Conservation (phyloP, 2,888 invertebrate genomes). For the Argyresthia albistria region DNA sequence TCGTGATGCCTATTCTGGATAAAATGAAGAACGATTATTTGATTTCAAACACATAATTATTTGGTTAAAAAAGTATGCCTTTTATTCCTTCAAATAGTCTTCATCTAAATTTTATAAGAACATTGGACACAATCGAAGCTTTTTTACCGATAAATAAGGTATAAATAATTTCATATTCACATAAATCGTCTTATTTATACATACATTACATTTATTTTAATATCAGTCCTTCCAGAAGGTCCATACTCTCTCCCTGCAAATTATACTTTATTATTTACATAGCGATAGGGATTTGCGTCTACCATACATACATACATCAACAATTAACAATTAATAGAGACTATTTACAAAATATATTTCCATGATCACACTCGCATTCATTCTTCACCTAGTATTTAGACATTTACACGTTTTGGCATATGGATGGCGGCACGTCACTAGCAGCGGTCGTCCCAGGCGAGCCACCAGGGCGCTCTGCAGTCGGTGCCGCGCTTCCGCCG, state of each 20-base stretch:
- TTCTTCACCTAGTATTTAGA: conserved; percentile 46
- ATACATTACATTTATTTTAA: conserved; percentile 71
- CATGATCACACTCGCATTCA: conserved; percentile 45
- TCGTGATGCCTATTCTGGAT: no score
- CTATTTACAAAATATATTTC: conserved; percentile 70
- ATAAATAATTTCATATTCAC: conserved; percentile 73
- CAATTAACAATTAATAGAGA: conserved; percentile 72
- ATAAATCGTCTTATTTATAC: conserved; percentile 70
- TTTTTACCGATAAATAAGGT: conserved; percentile 72
- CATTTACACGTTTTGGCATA: conserved; percentile 63
- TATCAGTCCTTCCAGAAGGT: conserved; percentile 74
- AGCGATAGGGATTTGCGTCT: conserved; percentile 71
- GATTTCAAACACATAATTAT: conserved; percentile 32
- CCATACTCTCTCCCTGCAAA: conserved; percentile 70
- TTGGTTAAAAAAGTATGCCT: conserved; percentile 73
- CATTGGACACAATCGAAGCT: conserved; percentile 73
- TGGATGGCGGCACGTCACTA: conserved; percentile 65
- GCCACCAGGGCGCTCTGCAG: conserved; percentile 63
- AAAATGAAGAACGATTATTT: no score
- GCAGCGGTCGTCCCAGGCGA: conserved; percentile 56
- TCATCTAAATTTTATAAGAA: conserved; percentile 73
- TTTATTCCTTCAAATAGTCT: conserved; percentile 72
- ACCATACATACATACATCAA: conserved; percentile 71
- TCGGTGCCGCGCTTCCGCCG: conserved; percentile 77
- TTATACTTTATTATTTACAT: conserved; percentile 69